Evolutionary conservation across 2,113 vertebrate genomes (phyloP), one percentile per base, ranked within the genome.

Genomic region (Pterocles orientalis): DNA sequence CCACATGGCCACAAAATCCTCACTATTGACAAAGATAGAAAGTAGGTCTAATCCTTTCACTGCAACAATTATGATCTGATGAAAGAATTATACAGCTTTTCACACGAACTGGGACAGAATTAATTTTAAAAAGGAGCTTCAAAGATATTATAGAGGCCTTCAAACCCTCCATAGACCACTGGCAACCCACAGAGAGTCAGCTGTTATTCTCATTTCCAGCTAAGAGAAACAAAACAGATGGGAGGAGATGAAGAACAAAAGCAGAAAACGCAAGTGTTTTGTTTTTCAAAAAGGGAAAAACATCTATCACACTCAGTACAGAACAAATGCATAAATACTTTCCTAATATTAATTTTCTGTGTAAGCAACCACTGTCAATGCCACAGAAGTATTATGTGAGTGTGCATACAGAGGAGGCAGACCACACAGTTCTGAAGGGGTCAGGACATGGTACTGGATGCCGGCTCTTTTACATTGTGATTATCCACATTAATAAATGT

Each of bases 241-340:
- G 69, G 87, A 92, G 70, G 70, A 94, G 78, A 92, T 65, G 70
- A 91, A 89, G 82, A 94, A 91, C 82, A 95, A 97, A 96, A 94
- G 93, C 70, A 95, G 84, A 92, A 95, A 95, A 92, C 53, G 65
- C 80, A 97, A 97, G 94, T 95, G 87, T 82, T 91, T 92, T 95
- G 87, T 92, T 95, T 95, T 97, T 95, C 65, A 94, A 65, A 94
- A 87, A 79, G 86, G 57, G 50, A 89, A 95, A 86, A 95, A 69
- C 61, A 95, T 95, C 95, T 95, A 91, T 95, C 84, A 94, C 93
- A 91, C 87, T 96, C 94, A 94, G 53, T 87, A 82, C 8, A 61
- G 82, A 53, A 76, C 65, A 95, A 94, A 95, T 76, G 41, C 62
- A 47, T 89, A 92, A 97, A 95, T 94, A 91, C 78, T 97, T 97